These are phyloP conservation scores for Limnephilus auricula DNA, from an alignment of 2,888 invertebrate genomes.

Conservation along the genomic window DNA sequence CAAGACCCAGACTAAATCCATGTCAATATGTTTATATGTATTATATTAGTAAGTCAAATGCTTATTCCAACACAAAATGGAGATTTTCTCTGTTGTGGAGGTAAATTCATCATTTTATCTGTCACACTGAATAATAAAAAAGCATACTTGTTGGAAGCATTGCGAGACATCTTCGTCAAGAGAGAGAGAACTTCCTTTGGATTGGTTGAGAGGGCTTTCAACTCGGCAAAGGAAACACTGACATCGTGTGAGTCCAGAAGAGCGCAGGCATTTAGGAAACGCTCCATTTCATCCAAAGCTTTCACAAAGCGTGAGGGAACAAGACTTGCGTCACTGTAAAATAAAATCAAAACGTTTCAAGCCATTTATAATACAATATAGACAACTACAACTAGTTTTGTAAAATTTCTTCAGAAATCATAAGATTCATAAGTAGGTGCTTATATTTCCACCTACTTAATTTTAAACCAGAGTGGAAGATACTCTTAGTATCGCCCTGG, in stretches of 20 bases:
- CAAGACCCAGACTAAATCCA: too few relatives aligned
- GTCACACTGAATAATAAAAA: background rate
- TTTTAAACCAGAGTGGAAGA: too few relatives aligned
- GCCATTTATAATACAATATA: constrained; percentile 63
- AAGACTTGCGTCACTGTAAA: constrained; percentile 72
- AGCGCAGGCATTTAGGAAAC: constrained; percentile 76
- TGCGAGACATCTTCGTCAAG: constrained; percentile 72
- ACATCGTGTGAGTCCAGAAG: constrained; percentile 75
- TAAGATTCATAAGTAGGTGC: too few relatives aligned
- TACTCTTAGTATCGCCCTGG: too few relatives aligned
- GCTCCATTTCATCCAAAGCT: constrained; percentile 75
- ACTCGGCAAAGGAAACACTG: constrained; percentile 72
- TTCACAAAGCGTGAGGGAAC: constrained; percentile 73
- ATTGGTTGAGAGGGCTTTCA: constrained; percentile 69
- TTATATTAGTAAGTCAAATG: background rate
- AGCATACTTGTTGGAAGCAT: constrained; percentile 67
- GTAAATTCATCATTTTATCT: too few relatives aligned
- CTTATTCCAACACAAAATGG: background rate
- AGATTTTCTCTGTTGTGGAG: too few relatives aligned
- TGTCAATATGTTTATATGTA: too few relatives aligned
- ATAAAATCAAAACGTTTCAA: constrained; percentile 2
- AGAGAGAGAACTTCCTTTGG: constrained; percentile 69
- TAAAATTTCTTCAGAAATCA: too few relatives aligned
- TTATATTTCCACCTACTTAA: too few relatives aligned
- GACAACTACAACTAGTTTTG: too few relatives aligned